Evolutionary conservation across 2,113 vertebrate species (phyloP), one percentile per base, ranked within the genome.

Genomic region (Pseudopodoces humilis): DNA sequence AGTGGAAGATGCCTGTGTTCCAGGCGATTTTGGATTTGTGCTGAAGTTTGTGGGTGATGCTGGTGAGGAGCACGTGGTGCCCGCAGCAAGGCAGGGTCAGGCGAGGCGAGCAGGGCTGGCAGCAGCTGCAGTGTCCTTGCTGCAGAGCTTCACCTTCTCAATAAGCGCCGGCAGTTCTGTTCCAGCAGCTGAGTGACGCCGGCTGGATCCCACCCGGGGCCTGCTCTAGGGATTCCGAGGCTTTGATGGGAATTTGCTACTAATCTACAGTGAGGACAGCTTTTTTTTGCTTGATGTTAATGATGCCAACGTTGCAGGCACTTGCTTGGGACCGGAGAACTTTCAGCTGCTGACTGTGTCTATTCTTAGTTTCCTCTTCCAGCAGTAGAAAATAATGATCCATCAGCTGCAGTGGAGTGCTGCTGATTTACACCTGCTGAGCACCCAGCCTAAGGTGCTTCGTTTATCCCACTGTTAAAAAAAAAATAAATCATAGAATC

Each of bases 381-480:
- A 88, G 83, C 88, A 46, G 86, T 13, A 75, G 70, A 78, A 93
- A 93, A 95, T 92, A 90, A 92, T 4, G 47, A 93, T 81, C 79
- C 83, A 71, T 62, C 4, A 15, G 76, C 37, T 93, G 86, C 72
- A 60, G 37, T 18, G 60, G 86, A 92, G 72, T 49, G 33, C 43
- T 77, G 71, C 94, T 77, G 89, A 90, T 95, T 87, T 93, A 81
- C 90, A 91, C 93, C 92, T 85, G 71, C 93, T 93, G 90, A 93
- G 82, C 85, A 93, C 43, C 79, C 77, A 67, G 59, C 90, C 91
- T 53, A 25, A 90, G 85, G 88, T 83, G 35, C 86, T 94, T 41
- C 5, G 37, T 71, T 10, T 27, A 86, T 81, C 69, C 20, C 52
- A 60, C 33, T 49, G 39, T 39, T 70, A n/a, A 52, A 70, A 77